Base-by-base conservation (phyloP, 1,140 invertebrate species). In the Zaprionus davidi region DNA sequence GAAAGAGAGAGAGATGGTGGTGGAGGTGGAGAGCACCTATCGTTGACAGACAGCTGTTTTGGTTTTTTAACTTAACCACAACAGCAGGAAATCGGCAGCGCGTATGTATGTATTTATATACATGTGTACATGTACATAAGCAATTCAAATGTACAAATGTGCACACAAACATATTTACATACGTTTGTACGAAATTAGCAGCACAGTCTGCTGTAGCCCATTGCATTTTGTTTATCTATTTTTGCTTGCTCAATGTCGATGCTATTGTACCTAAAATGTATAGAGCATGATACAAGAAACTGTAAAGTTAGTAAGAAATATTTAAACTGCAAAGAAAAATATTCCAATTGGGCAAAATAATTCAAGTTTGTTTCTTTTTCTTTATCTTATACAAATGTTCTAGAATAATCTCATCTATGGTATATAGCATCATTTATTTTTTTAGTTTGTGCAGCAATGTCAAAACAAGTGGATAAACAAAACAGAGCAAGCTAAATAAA, bases 11-110 rank as follows among this genome's bases (percentile, higher is more conserved):
- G 28, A 51, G 58, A 44, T 63, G 56, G 34, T 31, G 12, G 5
- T 34, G 57, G 38, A 31, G 51, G 38, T 17, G 41, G 34, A 66
- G 31, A 66, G 44, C 46, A 26, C n/a, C 22, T 60, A 60, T 64
- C 69, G 68, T 58, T 78, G 76, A 81, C 71, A 71, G 82, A 82
- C 82, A 86, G 82, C 82, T 86, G 82, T 86, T 85, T 87, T 79
- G 76, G 49, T 57, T 73, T 73, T 76, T 78, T 63, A 82, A 87
- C 86, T 87, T 79, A 80, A 71, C 60, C 56, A 49, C 46, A 74
- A 75, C 66, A 78, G 65, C 46, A 56, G 72, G 67, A 75, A 78
- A 78, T 74, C 38, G 72, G 51, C 44, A 44, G 49, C 65, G 49
- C 65, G 58, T 31, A 44, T 58, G 49, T n/a, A 46, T 31, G 60